Percentiles rank a stretch among this genome's conserved stretches.
phyloP scores from a whole-genome alignment of 2,797 vertebrate genomes.

The Gephyroberyx darwinii region DNA sequence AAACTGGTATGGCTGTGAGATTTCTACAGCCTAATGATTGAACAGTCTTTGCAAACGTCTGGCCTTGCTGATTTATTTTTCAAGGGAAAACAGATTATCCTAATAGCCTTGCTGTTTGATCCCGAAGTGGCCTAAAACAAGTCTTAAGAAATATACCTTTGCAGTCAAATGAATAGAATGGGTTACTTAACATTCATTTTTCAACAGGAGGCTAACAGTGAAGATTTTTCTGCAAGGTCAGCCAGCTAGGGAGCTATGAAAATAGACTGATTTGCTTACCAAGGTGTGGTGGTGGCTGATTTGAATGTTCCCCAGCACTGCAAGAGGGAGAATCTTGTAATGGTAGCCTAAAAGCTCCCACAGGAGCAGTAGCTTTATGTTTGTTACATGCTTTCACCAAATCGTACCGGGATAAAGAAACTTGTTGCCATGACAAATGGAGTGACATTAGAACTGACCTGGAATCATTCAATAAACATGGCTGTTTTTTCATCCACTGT shows the following conservation, averaged over 20 bases:
- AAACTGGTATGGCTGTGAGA: slow-evolving; percentile 33
- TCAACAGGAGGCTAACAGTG: slow-evolving; percentile 60
- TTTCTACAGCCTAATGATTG: slow-evolving; percentile 17
- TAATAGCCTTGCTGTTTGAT: slow-evolving; percentile 34
- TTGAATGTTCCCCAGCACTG: slow-evolving; percentile 65
- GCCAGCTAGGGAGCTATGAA: slow-evolving; percentile 54
- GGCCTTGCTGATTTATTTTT: slow-evolving; percentile 45
- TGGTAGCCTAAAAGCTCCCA: slow-evolving; percentile 64
- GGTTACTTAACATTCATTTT: slow-evolving; percentile 45
- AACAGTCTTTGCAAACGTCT: slow-evolving; percentile 28
- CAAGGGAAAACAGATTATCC: slow-evolving; percentile 35
- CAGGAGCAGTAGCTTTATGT: slow-evolving; percentile 43
- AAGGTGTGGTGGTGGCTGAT: slow-evolving; percentile 64
- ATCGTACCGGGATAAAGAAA: slow-evolving; percentile 27
- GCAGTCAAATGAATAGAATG: slow-evolving; percentile 56
- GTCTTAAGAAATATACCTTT: slow-evolving; percentile 41
- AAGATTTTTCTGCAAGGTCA: slow-evolving; percentile 63
- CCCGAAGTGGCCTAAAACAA: slow-evolving; percentile 36
- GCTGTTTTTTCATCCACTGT: background rate
- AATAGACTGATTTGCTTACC: slow-evolving; percentile 46
- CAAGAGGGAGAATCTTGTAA: slow-evolving; percentile 52
- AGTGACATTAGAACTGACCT: slow-evolving; percentile 12
- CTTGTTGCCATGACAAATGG: slow-evolving; percentile 25
- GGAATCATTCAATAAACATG: slow-evolving; percentile 20
- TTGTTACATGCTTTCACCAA: slow-evolving; percentile 48